Evolutionary conservation across 2,888 invertebrate genomes (phyloP).

Genomic region (Cylloceria caligata): DNA sequence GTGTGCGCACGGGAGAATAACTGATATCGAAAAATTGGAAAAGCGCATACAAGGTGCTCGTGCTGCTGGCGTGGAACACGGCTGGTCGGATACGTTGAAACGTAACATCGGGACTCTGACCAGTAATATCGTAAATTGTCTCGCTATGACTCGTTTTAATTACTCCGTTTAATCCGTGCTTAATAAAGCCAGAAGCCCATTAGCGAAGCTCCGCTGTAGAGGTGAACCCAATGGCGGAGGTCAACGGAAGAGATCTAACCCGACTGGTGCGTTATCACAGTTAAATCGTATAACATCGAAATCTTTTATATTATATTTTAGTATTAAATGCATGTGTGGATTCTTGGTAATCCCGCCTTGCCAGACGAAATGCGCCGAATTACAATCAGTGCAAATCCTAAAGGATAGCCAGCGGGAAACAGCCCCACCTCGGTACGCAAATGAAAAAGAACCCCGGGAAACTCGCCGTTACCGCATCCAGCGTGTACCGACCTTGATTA

Average conservation of each 20-base stretch:
- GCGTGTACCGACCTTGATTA: slow-evolving; percentile 27
- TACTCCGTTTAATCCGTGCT: slow-evolving; percentile 69
- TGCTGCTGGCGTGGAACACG: not conserved
- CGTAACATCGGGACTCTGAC: slow-evolving; percentile 40
- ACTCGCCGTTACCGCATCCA: slow-evolving; percentile 23
- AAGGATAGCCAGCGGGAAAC: slow-evolving; percentile 34
- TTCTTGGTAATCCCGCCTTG: slow-evolving; percentile 50
- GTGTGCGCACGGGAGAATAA: slow-evolving; percentile 33
- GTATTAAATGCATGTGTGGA: slow-evolving; percentile 41
- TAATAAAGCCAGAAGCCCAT: slow-evolving; percentile 68
- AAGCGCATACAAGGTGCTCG: slow-evolving; percentile 22
- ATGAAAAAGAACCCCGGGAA: slow-evolving; percentile 3
- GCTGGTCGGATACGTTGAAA: slow-evolving; percentile 39
- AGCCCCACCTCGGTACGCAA: not conserved
- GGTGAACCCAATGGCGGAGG: slow-evolving; percentile 26
- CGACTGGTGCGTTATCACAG: slow-evolving; percentile 51
- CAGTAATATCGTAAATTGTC: slow-evolving; percentile 67
- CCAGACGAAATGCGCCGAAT: slow-evolving; percentile 41
- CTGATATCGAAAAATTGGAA: slow-evolving; percentile 60
- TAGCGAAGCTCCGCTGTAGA: slow-evolving; percentile 57
- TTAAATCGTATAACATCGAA: slow-evolving; percentile 61
- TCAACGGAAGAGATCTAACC: slow-evolving; percentile 52
- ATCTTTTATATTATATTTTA: slow-evolving; percentile 58
- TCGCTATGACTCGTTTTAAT: slow-evolving; percentile 68
- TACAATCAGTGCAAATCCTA: slow-evolving; percentile 37